A percentile compares a stretch with the other conserved stretches of the same genome.
These are phyloP conservation scores for Philonicus albiceps DNA, from an alignment of 2,888 invertebrate species.

Conservation along the genomic window DNA sequence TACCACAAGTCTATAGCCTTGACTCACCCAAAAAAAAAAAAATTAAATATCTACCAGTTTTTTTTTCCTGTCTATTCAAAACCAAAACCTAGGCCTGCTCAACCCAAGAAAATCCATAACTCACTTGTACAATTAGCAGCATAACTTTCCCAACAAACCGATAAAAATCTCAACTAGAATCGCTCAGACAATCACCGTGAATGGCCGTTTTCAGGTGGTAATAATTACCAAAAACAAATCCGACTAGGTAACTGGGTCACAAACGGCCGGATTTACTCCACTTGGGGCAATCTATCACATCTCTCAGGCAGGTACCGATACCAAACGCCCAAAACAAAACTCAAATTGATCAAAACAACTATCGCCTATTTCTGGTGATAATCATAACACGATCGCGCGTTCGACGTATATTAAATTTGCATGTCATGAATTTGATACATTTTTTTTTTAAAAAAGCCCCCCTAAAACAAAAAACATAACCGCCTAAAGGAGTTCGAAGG, in stretches of 20 bases:
- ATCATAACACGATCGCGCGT: background rate
- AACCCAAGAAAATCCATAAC: background rate
- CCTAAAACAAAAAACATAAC: background rate
- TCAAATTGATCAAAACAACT: background rate
- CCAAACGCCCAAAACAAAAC: background rate
- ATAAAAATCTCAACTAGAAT: background rate
- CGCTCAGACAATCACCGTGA: background rate
- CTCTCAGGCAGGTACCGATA: background rate
- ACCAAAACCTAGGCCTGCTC: background rate
- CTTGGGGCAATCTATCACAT: background rate
- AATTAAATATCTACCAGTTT: background rate
- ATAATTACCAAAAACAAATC: background rate
- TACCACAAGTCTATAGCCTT: background rate
- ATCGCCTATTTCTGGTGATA: background rate
- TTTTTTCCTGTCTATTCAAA: background rate
- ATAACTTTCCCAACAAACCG: background rate
- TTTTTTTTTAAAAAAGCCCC: background rate
- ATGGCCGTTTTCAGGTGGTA: background rate
- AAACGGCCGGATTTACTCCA: background rate
- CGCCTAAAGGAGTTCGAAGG: background rate
- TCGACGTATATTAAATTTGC: background rate
- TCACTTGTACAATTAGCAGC: background rate
- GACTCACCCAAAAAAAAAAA: background rate
- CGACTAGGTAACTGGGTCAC: background rate
- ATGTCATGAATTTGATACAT: background rate